phyloP scores from a whole-genome alignment of 2,888 invertebrate genomes.

The Hirtodrosophila confusa region DNA sequence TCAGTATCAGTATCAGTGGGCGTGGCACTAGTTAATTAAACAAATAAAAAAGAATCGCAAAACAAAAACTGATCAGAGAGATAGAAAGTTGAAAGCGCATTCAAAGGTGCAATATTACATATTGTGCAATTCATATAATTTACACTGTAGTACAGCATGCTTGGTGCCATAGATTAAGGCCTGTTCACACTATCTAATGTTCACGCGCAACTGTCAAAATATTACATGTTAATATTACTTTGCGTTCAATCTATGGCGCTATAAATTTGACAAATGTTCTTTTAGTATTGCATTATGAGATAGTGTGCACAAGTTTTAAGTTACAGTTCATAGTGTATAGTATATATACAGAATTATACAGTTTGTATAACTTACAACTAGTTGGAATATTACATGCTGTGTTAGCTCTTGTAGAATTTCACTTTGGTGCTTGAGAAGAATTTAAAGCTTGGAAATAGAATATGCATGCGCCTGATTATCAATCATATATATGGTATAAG shows the following conservation, averaged over 20 bases:
- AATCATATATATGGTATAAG: neutral
- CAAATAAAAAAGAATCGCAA: conserved; percentile 34
- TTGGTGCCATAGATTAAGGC: neutral
- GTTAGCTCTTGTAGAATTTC: conserved; percentile 68
- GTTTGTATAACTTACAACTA: conserved; percentile 32
- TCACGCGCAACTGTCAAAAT: too few species aligned
- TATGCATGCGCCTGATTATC: neutral
- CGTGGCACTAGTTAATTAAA: conserved; percentile 52
- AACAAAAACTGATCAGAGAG: conserved; percentile 24
- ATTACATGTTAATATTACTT: too few species aligned
- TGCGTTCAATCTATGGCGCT: too few species aligned
- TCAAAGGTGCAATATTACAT: too few species aligned
- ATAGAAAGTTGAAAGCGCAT: neutral
- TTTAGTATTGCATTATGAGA: too few species aligned
- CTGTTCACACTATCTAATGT: too few species aligned
- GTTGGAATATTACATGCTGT: conserved; percentile 2
- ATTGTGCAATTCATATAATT: conserved; percentile 2
- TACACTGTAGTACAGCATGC: conserved; percentile 4
- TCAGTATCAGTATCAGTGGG: conserved; percentile 34
- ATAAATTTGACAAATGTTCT: too few species aligned
- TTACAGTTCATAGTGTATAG: neutral
- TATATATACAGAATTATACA: neutral
- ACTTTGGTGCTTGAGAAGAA: conserved; percentile 76
- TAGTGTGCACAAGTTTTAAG: too few species aligned
- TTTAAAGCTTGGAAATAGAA: conserved; percentile 54